Conservation (phyloP, 2,113 vertebrate species). For the Apeltes quadracus region DNA sequence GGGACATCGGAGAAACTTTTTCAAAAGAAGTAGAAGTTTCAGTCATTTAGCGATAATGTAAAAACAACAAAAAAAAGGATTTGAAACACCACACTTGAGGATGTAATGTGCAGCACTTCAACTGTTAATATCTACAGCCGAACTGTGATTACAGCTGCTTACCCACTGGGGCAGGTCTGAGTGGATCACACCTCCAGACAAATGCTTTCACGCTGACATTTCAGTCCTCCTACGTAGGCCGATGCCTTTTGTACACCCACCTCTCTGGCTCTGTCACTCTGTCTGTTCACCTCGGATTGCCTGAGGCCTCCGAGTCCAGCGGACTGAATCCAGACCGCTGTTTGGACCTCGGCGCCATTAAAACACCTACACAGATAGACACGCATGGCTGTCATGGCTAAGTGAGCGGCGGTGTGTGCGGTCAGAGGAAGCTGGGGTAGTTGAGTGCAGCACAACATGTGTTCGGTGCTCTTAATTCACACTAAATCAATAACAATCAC, state of each 20-base stretch:
- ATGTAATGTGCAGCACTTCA: constrained; percentile 46
- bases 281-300: constrained; percentile 57
- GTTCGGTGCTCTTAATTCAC: background rate
- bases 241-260: constrained; percentile 68
- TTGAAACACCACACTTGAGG: constrained; percentile 31
- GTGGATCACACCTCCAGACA: constrained; percentile 67
- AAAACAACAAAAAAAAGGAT: background rate
- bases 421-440: constrained; percentile 13
- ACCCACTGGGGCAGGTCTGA: constrained; percentile 52
- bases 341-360: constrained; percentile 44
- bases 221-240: constrained; percentile 49
- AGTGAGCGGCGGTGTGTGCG: constrained; percentile 19
- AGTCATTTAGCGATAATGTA: background rate
- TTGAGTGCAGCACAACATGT: constrained; percentile 4
- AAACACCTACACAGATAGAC: constrained; percentile 59
- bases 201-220: constrained; percentile 65
- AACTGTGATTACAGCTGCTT: constrained; percentile 67
- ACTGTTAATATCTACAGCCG: constrained; percentile 48
- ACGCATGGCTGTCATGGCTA: constrained; percentile 12
- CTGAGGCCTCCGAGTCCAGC: constrained; percentile 46
- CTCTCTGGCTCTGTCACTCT: constrained; percentile 49
- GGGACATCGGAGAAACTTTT: background rate
- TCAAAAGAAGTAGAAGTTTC: background rate
- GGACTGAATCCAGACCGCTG: constrained; percentile 40
- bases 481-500: constrained; percentile 19